A percentile compares a stretch with the other conserved stretches of the same genome.
Evolutionary conservation across 2,113 vertebrate genomes (phyloP).

Genomic region (Petromus typicus): DNA sequence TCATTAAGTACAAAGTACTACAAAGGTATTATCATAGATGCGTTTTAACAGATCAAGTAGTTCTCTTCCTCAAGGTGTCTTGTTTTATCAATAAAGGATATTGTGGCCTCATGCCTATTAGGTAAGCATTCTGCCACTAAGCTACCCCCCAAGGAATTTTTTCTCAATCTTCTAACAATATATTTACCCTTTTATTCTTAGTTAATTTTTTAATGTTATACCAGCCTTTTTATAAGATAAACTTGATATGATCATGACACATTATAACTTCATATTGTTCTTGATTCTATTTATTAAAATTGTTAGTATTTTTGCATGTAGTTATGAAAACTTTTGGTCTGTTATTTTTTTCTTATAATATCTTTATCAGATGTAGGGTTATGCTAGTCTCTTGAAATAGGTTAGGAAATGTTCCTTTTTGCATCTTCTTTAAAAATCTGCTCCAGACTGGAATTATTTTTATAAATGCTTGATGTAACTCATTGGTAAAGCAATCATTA

Average conservation of each 20-base stretch:
- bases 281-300: constrained; percentile 8
- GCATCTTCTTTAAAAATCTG: neutral
- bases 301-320: neutral
- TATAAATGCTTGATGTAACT: constrained; percentile 5
- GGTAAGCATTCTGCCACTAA: neutral
- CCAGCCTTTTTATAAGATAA: neutral
- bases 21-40: neutral
- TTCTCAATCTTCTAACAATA: neutral
- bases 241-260: neutral
- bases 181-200: neutral
- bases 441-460: neutral
- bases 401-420: neutral
- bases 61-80: neutral
- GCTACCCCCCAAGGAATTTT: neutral
- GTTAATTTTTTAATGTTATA: neutral
- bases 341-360: neutral
- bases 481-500: neutral
- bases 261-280: neutral
- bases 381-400: neutral
- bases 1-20: neutral
- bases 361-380: neutral
- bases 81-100: neutral
- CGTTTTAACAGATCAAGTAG: neutral
- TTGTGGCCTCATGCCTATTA: neutral
- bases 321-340: neutral